phyloP scores from a whole-genome alignment of 1,140 invertebrate genomes.

The Uloborus diversus region DNA sequence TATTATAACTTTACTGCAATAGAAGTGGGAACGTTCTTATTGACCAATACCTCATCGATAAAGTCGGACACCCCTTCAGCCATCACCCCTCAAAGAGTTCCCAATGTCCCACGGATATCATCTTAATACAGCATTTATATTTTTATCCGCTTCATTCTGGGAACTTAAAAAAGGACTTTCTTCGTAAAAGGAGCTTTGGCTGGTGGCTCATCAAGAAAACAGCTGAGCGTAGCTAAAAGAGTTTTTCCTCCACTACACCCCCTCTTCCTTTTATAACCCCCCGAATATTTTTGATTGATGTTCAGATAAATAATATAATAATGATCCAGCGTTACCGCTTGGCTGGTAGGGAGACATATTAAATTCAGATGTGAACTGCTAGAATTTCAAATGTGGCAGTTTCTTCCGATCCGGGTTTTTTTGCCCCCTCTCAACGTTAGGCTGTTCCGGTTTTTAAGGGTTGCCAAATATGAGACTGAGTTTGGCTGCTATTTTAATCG shows the following conservation, averaged over 20 bases:
- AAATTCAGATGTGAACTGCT: conserved; percentile 56
- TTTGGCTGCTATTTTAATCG: conserved; percentile 10
- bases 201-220: conserved; percentile 40
- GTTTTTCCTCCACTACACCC: conserved; percentile 15
- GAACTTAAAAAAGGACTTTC: conserved; percentile 32
- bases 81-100: background rate
- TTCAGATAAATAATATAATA: conserved; percentile 57
- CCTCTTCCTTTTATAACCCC: background rate
- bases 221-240: conserved; percentile 50
- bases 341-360: conserved; percentile 50
- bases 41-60: conserved; percentile 31
- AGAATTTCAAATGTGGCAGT: conserved; percentile 55
- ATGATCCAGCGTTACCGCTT: conserved; percentile 49
- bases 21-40: conserved; percentile 1
- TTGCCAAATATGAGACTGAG: conserved; percentile 7
- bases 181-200: conserved; percentile 16
- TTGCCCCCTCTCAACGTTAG: conserved; percentile 15
- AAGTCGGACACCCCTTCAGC: background rate
- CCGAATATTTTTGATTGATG: conserved; percentile 55
- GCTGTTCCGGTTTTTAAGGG: conserved; percentile 50
- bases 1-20: too few relatives aligned
- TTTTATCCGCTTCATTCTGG: conserved; percentile 42
- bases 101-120: background rate
- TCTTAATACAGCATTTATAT: conserved; percentile 37
- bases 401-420: conserved; percentile 26